These are phyloP conservation scores for Tachysurus fulvidraco DNA, from an alignment of 2,113 vertebrate genomes.

Conservation along the genomic window DNA sequence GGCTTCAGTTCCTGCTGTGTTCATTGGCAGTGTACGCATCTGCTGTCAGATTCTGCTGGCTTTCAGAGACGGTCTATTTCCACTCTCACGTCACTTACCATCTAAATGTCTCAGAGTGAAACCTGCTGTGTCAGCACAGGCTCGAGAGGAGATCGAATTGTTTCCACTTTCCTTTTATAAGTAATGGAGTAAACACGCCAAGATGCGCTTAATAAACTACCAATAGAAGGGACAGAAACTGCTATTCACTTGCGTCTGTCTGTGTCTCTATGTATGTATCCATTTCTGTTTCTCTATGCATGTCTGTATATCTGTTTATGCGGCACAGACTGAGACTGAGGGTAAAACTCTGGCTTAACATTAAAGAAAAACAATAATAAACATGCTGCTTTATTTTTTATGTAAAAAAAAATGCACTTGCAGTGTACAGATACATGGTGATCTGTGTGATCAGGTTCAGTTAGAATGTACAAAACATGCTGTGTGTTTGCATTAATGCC, in stretches of 20 bases:
- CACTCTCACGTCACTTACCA: not conserved
- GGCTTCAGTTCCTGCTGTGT: not conserved
- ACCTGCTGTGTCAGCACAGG: not conserved
- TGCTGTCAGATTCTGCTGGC: not conserved
- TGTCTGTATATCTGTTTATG: not conserved
- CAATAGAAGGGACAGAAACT: not conserved
- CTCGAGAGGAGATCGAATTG: not conserved
- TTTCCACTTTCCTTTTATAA: not conserved
- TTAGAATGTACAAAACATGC: slow-evolving; percentile 36
- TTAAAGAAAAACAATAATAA: not conserved
- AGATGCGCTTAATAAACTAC: not conserved
- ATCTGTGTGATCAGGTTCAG: slow-evolving; percentile 12
- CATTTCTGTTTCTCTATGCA: not conserved
- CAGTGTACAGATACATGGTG: not conserved
- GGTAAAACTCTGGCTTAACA: not conserved
- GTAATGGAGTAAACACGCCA: not conserved
- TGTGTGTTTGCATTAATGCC: slow-evolving; percentile 30
- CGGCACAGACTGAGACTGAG: not conserved
- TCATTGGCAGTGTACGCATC: not conserved
- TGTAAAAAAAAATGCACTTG: no score
- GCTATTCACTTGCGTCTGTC: not conserved
- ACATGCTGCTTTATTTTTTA: not conserved
- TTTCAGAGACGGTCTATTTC: not conserved
- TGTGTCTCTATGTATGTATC: not conserved
- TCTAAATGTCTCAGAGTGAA: not conserved